Base-by-base conservation (phyloP, 2,797 vertebrate species). In the Enteromius argenteus region DNA sequence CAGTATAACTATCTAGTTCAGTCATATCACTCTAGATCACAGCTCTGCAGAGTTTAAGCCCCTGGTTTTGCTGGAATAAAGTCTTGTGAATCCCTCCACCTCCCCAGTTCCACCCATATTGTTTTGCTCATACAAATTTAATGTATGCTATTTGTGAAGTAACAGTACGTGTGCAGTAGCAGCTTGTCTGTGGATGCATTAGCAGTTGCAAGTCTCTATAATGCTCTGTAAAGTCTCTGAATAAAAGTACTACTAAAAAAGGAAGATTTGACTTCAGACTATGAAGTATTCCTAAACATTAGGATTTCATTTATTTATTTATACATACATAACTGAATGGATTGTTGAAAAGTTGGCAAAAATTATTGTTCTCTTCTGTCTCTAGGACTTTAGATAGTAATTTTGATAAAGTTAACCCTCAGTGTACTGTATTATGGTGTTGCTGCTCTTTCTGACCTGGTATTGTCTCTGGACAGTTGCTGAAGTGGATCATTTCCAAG, bases 401-500 rank as follows among this genome's bases (percentile, higher is more conserved):
- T 77, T 27, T 30, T 56, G 35, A 51, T 51, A 30, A 0, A 23
- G 64, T 37, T 73, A 73, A 73, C 14, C 15, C 15, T 19, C 15
- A 80, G 1, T 44, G n/a, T 35, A 11, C 42, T 42, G 42, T 42
- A n/a, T 6, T 14, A 30, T 58, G 23, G n/a, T 21, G 51, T 44
- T 44, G 35, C 13, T 44, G 35, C 13, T 46, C 4, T 8, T 72
- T 64, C 3, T 21, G 44, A 64, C 19, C 19, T 62, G 42, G 32
- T 51, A 64, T 13, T 64, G 30, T 27, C 69, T 64, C 44, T 19
- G 3, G 58, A 51, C 23, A 82, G 32, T 14, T 66, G 76, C 58
- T 78, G 23, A 42, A 78, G 44, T 78, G 30, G 44, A 82, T n/a
- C 51, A 51, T 49, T 62, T 81, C 32, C 44, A 66, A 21, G 21